Percentiles rank a stretch among this genome's conserved stretches.
phyloP scores from a whole-genome alignment of 2,888 invertebrate species.

The Aricia artaxerxes region DNA sequence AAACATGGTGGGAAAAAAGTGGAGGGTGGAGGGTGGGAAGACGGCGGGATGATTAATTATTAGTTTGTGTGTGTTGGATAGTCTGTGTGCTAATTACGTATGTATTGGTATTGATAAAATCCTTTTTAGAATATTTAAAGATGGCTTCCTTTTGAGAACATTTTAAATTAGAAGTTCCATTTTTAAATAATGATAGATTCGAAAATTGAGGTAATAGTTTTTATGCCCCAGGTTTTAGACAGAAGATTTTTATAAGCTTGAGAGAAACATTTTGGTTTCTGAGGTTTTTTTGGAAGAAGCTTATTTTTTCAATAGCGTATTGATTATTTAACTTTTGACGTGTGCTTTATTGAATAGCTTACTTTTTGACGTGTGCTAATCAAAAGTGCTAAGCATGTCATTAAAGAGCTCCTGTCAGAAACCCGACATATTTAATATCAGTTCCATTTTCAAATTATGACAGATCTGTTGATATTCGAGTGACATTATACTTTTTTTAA shows the following conservation, averaged over 20 bases:
- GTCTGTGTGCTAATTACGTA: slow-evolving; percentile 45
- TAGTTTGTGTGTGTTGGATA: slow-evolving; percentile 79
- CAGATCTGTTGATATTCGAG: background rate
- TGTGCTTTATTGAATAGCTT: too few species aligned
- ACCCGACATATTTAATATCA: background rate
- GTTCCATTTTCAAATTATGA: background rate
- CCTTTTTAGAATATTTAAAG: slow-evolving; percentile 20
- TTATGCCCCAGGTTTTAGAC: background rate
- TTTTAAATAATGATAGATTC: background rate
- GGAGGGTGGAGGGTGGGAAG: slow-evolving; percentile 65
- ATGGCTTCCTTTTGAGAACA: background rate
- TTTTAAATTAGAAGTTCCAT: background rate
- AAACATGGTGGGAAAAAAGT: slow-evolving; percentile 68
- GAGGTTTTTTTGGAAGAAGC: background rate
- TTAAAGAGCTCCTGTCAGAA: background rate
- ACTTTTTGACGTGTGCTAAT: too few species aligned
- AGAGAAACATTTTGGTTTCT: background rate
- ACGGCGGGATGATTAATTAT: slow-evolving; percentile 79
- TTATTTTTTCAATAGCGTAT: background rate
- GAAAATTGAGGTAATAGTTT: too few species aligned
- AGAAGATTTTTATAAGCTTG: background rate
- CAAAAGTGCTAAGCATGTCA: too few species aligned
- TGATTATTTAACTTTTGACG: too few species aligned
- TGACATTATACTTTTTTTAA: background rate
- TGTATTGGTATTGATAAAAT: slow-evolving; percentile 32